phyloP scores from a whole-genome alignment of 2,888 invertebrate species.

The Linnaemya vulpina region DNA sequence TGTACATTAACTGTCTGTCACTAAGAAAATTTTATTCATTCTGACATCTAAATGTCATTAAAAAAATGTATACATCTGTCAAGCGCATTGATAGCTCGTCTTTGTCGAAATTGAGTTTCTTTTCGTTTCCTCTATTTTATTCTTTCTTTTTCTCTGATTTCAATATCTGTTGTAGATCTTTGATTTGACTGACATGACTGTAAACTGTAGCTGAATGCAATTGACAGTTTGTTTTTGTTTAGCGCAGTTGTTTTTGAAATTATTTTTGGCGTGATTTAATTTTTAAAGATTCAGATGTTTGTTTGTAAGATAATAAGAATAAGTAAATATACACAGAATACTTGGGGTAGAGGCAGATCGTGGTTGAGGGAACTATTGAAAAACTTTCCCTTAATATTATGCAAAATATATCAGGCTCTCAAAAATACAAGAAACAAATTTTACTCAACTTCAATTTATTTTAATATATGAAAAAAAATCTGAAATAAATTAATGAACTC shows the following conservation, averaged over 20 bases:
- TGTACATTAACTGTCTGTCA: slow-evolving; percentile 61
- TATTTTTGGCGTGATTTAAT: not conserved
- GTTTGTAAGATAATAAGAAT: slow-evolving; percentile 21
- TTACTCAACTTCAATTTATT: no score
- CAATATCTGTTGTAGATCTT: slow-evolving; percentile 37
- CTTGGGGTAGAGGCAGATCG: no score
- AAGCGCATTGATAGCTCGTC: slow-evolving; percentile 74
- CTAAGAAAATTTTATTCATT: slow-evolving; percentile 60
- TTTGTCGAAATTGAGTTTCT: slow-evolving; percentile 72
- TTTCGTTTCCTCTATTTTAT: slow-evolving; percentile 21
- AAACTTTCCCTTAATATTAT: no score
- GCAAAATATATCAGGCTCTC: no score
- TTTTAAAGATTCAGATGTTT: not conserved
- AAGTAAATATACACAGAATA: no score
- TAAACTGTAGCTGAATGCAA: slow-evolving; percentile 68
- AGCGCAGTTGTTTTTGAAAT: slow-evolving; percentile 14
- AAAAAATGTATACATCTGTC: slow-evolving; percentile 70
- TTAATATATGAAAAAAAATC: no score
- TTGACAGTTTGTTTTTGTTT: slow-evolving; percentile 69
- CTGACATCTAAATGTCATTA: slow-evolving; percentile 72
- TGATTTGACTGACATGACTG: slow-evolving; percentile 64
- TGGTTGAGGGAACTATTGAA: no score
- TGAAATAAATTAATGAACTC: no score
- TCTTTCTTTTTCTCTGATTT: slow-evolving; percentile 7
- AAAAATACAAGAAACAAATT: no score